phyloP scores from a whole-genome alignment of 2,797 vertebrate species.

The Danionella dracula region DNA sequence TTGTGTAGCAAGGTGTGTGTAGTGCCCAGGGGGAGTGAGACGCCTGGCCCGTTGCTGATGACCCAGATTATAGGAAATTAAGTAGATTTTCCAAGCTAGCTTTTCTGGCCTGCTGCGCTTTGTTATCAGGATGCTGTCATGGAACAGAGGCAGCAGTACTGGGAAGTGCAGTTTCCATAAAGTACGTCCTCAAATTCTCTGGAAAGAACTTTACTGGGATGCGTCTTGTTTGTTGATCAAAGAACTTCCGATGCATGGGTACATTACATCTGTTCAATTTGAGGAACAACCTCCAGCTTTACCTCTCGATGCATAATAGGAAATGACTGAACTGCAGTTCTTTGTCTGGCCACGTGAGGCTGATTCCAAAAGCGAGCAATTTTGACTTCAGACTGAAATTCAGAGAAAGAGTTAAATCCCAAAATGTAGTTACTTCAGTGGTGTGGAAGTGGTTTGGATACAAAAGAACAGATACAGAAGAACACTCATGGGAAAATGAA shows the following conservation, averaged over 20 bases:
- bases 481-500: too few relatives aligned
- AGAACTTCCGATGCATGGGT: neutral
- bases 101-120: neutral
- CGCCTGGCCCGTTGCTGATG: constrained; percentile 34
- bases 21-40: neutral
- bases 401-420: too few relatives aligned
- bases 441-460: too few relatives aligned
- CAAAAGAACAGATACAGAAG: too few relatives aligned
- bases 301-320: too few relatives aligned
- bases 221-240: neutral
- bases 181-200: neutral
- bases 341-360: too few relatives aligned
- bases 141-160: neutral
- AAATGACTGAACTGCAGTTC: too few relatives aligned
- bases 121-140: constrained; percentile 20
- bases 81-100: constrained; percentile 29
- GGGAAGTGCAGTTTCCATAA: neutral
- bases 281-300: too few relatives aligned
- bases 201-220: neutral
- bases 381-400: too few relatives aligned
- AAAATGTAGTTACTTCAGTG: too few relatives aligned
- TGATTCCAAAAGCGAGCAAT: too few relatives aligned
- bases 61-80: constrained; percentile 47
- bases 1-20: neutral
- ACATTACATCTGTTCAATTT: too few relatives aligned